These are phyloP conservation scores for Bombyx mandarina DNA, from an alignment of 1,140 invertebrate species.

Conservation along the genomic window DNA sequence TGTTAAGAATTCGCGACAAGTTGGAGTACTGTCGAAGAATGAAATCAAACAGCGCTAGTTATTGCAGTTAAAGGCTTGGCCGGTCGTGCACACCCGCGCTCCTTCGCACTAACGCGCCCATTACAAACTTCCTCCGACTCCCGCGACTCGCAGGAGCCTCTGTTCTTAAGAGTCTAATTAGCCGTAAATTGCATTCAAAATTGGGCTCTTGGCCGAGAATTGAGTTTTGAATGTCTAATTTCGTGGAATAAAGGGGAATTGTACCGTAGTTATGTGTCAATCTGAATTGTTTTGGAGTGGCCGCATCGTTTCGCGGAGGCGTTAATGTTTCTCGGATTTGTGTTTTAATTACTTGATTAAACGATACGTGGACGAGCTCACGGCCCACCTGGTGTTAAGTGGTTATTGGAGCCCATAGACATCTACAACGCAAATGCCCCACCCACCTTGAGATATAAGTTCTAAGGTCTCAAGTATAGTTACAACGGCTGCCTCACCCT, in stretches of 20 bases:
- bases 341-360: no score
- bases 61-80: constrained; percentile 23
- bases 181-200: constrained; percentile 62
- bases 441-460: no score
- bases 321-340: no score
- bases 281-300: constrained; percentile 23
- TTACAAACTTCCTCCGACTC: constrained; percentile 32
- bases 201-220: constrained; percentile 54
- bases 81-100: not conserved
- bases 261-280: constrained; percentile 38
- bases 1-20: no score
- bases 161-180: constrained; percentile 64
- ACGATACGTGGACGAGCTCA: no score
- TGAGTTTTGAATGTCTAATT: constrained; percentile 61
- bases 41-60: constrained; percentile 23
- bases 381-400: no score
- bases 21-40: constrained; percentile 8
- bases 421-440: no score
- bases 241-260: constrained; percentile 52
- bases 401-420: no score
- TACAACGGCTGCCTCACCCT: no score
- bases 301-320: no score
- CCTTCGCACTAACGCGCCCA: constrained; percentile 27
- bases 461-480: no score
- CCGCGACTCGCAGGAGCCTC: constrained; percentile 24